These are phyloP conservation scores for Limosa lapponica DNA, from an alignment of 2,797 vertebrate species.

Conservation along the genomic window DNA sequence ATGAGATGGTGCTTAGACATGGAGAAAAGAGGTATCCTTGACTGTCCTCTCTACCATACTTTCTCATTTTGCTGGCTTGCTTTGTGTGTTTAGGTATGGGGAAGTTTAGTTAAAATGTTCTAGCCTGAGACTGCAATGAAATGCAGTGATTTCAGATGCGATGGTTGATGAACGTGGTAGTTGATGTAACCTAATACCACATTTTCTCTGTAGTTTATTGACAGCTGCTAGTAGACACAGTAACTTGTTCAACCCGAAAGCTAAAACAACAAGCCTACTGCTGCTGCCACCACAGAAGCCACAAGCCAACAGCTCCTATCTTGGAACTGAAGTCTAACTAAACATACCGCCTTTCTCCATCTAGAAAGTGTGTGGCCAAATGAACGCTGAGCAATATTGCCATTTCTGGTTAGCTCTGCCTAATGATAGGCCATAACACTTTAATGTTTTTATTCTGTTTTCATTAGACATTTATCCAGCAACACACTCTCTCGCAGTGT, in stretches of 20 bases:
- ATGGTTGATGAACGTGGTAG: neutral
- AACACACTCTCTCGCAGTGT: conserved; percentile 2
- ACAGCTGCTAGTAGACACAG: conserved; percentile 1
- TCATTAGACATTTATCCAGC: conserved; percentile 47
- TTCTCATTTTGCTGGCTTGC: neutral
- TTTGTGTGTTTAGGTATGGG: neutral
- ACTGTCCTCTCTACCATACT: neutral
- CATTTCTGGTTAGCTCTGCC: conserved; percentile 41
- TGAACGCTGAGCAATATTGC: conserved; percentile 16
- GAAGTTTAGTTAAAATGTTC: neutral
- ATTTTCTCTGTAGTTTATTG: neutral
- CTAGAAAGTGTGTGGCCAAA: conserved; percentile 21
- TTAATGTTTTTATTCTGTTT: conserved; percentile 57
- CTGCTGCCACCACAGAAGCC: neutral
- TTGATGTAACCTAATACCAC: neutral
- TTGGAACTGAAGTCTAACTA: conserved; percentile 55
- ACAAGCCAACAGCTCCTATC: conserved; percentile 12
- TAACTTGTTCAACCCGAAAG: conserved; percentile 50
- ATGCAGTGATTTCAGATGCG: neutral
- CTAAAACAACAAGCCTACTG: neutral
- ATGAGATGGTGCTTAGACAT: neutral
- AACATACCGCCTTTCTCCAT: conserved; percentile 19
- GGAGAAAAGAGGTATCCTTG: neutral
- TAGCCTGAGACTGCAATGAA: neutral
- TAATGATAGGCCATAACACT: conserved; percentile 29